Conservation (phyloP, 2,113 vertebrate genomes). For the Marcusenius ussheri region DNA sequence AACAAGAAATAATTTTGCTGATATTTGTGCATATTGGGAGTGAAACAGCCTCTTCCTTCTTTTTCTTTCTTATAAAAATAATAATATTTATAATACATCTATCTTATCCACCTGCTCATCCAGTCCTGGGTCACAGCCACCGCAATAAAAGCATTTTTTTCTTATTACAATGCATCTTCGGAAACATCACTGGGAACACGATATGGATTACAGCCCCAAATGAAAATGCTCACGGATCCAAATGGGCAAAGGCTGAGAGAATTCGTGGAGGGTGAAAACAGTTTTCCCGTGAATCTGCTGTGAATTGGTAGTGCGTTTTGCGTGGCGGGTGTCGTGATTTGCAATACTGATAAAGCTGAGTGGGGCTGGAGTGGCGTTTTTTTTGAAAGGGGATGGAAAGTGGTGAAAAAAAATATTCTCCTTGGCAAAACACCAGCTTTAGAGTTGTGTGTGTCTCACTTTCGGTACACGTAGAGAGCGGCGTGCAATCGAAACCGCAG, state of each 20-base stretch:
- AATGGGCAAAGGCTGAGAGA: background rate
- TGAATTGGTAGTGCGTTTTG: background rate
- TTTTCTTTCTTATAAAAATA: background rate
- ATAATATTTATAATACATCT: background rate
- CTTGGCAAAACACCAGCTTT: background rate
- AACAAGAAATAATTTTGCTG: background rate
- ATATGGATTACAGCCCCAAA: background rate
- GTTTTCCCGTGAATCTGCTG: background rate
- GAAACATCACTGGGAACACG: background rate
- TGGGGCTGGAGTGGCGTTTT: background rate
- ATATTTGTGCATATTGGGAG: background rate
- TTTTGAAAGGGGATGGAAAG: background rate
- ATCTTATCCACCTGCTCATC: background rate
- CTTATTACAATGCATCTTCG: background rate
- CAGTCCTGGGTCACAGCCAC: background rate
- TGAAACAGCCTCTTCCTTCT: background rate
- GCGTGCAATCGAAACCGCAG: background rate
- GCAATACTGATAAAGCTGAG: background rate
- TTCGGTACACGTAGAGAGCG: background rate
- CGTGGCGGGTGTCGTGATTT: background rate
- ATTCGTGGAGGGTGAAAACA: background rate
- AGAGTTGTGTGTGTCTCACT: background rate
- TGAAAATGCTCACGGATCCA: background rate
- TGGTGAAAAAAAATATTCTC: background rate
- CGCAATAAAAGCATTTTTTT: background rate